phyloP scores from a whole-genome alignment of 2,113 vertebrate genomes.

The Myotis davidii region DNA sequence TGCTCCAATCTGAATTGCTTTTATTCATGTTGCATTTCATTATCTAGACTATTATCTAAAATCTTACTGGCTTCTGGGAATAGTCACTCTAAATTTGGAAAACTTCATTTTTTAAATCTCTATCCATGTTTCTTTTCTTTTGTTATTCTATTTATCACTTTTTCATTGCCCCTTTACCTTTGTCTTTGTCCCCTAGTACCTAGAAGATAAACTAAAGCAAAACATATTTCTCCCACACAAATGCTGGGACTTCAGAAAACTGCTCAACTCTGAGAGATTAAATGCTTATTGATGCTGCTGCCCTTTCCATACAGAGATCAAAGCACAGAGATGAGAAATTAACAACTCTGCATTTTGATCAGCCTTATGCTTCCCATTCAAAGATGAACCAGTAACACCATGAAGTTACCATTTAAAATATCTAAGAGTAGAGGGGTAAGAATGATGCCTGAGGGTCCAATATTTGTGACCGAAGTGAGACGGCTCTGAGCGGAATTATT shows the following conservation, averaged over 20 bases:
- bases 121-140: constrained; percentile 33
- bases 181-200: neutral
- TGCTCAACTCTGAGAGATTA: neutral
- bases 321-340: neutral
- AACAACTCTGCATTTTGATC: neutral
- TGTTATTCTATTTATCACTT: neutral
- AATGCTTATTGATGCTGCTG: neutral
- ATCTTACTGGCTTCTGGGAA: constrained; percentile 18
- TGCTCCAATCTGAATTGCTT: constrained; percentile 42
- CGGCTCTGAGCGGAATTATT: neutral
- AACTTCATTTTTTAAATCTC: neutral
- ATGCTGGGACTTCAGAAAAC: neutral
- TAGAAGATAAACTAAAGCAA: neutral
- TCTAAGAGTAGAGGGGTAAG: neutral
- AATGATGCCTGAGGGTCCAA: neutral
- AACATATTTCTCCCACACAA: neutral
- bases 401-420: neutral
- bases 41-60: constrained; percentile 55
- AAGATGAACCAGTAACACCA: neutral
- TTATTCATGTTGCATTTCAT: constrained; percentile 38
- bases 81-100: constrained; percentile 50
- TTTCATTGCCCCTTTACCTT: neutral
- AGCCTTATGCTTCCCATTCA: neutral
- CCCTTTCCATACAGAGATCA: constrained; percentile 18
- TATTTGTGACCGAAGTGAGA: constrained; percentile 31